Evolutionary conservation across 2,113 vertebrate species (phyloP).

Genomic region (Pomatorhinus ruficollis): DNA sequence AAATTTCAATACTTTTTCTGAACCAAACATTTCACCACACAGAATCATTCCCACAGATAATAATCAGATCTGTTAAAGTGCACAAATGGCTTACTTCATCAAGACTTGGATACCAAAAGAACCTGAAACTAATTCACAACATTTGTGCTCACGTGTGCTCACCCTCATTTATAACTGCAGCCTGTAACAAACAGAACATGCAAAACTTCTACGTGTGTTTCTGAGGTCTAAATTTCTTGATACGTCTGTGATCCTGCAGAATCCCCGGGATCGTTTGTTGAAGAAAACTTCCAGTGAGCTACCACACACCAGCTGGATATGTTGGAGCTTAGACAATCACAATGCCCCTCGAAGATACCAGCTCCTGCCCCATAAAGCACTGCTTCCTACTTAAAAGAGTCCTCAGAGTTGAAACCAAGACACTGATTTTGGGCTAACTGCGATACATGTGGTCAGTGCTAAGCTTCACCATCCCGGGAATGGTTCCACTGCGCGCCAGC

Average conservation of each 20-base stretch:
- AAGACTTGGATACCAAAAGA: background rate
- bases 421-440: background rate
- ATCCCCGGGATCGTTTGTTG: fast-evolving
- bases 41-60: background rate
- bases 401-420: background rate
- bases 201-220: background rate
- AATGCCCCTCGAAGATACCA: background rate
- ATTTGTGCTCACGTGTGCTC: background rate
- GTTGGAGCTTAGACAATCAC: background rate
- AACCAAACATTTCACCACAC: background rate
- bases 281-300: background rate
- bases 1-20: background rate
- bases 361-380: background rate
- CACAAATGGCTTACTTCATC: background rate
- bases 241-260: background rate
- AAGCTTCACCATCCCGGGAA: background rate
- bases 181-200: background rate
- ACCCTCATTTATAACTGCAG: background rate
- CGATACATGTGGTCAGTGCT: background rate
- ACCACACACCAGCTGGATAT: background rate
- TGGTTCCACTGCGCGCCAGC: fast-evolving
- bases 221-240: background rate
- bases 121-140: background rate
- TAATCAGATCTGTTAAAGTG: background rate
- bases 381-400: background rate